phyloP scores from a whole-genome alignment of 2,797 vertebrate genomes.

The Manis javanica region DNA sequence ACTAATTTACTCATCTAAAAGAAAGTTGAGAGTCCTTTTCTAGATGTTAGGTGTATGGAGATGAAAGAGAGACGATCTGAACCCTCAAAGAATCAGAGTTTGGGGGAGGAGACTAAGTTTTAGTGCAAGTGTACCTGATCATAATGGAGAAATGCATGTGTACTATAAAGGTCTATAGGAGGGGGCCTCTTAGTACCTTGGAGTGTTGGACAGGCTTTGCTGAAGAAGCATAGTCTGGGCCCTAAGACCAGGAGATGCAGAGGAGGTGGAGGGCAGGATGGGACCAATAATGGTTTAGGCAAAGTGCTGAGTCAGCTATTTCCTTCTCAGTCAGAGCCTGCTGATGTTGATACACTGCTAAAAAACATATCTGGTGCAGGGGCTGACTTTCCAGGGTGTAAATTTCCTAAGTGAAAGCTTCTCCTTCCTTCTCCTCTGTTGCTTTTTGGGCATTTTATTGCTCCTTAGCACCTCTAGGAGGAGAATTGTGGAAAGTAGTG shows the following conservation, averaged over 20 bases:
- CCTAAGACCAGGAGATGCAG: background rate
- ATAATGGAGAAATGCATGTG: background rate
- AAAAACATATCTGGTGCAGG: slow-evolving; percentile 37
- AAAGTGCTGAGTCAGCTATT: slow-evolving; percentile 12
- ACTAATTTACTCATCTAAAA: slow-evolving; percentile 49
- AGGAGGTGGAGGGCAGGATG: slow-evolving; percentile 10
- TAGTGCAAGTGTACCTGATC: background rate
- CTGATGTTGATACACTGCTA: background rate
- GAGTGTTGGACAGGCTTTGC: background rate
- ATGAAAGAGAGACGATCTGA: slow-evolving; percentile 26
- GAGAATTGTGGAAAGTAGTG: slow-evolving; percentile 48
- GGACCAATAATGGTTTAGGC: slow-evolving; percentile 9
- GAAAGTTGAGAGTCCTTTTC: slow-evolving; percentile 34
- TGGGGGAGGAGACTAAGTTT: slow-evolving; percentile 4
- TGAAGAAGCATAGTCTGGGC: background rate
- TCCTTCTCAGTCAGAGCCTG: background rate
- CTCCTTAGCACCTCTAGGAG: slow-evolving; percentile 57
- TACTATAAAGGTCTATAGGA: background rate
- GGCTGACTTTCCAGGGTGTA: slow-evolving; percentile 39
- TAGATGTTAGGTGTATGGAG: slow-evolving; percentile 14
- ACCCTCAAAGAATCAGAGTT: slow-evolving; percentile 9
- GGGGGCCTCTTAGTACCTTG: background rate
- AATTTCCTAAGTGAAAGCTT: slow-evolving; percentile 52
- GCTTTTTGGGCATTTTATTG: slow-evolving; percentile 76
- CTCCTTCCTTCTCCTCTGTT: slow-evolving; percentile 34